phyloP scores from a whole-genome alignment of 1,140 invertebrate species.

The Contarinia nasturtii region DNA sequence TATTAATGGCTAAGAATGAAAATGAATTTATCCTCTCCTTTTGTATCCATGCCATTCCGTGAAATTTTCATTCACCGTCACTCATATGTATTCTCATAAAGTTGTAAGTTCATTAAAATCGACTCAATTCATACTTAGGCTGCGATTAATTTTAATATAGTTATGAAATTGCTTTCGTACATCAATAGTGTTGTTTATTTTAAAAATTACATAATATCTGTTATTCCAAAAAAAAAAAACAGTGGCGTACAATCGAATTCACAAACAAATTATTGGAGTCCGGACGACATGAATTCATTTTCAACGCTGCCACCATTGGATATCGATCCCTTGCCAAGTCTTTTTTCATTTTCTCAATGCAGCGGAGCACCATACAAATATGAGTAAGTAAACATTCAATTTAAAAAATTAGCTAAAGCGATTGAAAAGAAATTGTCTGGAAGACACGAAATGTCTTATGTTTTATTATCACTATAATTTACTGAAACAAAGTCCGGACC shows the following conservation, averaged over 20 bases:
- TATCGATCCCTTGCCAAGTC: slow-evolving; percentile 49
- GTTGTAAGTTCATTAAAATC: too few relatives aligned
- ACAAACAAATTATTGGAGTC: slow-evolving; percentile 34
- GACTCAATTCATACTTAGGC: too few relatives aligned
- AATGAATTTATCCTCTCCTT: too few relatives aligned
- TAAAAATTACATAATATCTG: too few relatives aligned
- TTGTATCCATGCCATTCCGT: too few relatives aligned
- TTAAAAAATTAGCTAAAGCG: background rate
- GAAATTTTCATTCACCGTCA: too few relatives aligned
- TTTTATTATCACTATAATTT: slow-evolving; percentile 68
- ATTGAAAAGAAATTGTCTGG: background rate
- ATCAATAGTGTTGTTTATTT: too few relatives aligned
- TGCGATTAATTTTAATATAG: too few relatives aligned
- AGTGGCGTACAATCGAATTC: slow-evolving; percentile 5
- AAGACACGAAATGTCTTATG: slow-evolving; percentile 44
- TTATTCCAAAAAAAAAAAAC: too few relatives aligned
- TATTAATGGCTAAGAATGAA: too few relatives aligned
- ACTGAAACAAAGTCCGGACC: slow-evolving; percentile 51
- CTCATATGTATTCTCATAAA: too few relatives aligned
- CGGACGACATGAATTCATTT: slow-evolving; percentile 64
- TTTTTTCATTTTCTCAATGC: slow-evolving; percentile 55
- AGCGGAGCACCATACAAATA: slow-evolving; percentile 41
- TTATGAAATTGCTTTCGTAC: too few relatives aligned
- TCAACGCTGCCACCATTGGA: slow-evolving; percentile 50
- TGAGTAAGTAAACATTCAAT: slow-evolving; percentile 14